Percentiles rank a stretch among this genome's conserved stretches.
phyloP scores from a whole-genome alignment of 2,113 vertebrate species.

The Candoia aspera region DNA sequence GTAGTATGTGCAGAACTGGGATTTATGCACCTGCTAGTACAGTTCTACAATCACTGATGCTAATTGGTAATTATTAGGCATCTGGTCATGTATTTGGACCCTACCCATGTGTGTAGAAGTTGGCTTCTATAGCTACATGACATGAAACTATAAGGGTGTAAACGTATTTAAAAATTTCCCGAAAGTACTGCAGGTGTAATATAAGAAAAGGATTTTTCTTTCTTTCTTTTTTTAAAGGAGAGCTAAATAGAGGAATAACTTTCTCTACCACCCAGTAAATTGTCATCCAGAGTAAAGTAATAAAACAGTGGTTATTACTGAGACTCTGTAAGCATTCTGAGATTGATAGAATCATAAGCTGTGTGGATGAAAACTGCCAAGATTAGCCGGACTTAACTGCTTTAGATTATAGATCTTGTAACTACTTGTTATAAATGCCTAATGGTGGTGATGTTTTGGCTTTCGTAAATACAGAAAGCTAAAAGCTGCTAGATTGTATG shows the following conservation, averaged over 20 bases:
- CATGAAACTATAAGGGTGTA: not conserved
- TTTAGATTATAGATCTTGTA: constrained; percentile 23
- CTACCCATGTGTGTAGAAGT: not conserved
- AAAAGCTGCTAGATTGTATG: not conserved
- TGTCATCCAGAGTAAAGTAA: constrained; percentile 5
- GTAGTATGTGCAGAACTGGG: not conserved
- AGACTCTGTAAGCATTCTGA: constrained; percentile 17
- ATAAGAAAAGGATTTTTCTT: not conserved
- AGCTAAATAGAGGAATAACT: not conserved
- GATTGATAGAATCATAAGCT: constrained; percentile 26
- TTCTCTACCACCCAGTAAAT: constrained; percentile 1
- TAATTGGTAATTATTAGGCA: not conserved
- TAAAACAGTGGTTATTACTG: constrained; percentile 10
- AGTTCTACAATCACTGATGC: not conserved
- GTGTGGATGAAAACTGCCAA: constrained; percentile 2
- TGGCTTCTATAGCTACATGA: not conserved
- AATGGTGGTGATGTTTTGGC: not conserved
- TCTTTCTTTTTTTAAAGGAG: not conserved
- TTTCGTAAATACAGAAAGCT: not conserved
- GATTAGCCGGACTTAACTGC: constrained; percentile 19
- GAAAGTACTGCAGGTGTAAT: not conserved
- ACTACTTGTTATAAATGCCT: constrained; percentile 13
- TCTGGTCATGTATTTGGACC: not conserved
- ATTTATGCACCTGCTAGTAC: not conserved
- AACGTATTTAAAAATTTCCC: not conserved